Evolutionary conservation across 2,888 invertebrate genomes (phyloP).

Genomic region (Slavum lentiscoides): DNA sequence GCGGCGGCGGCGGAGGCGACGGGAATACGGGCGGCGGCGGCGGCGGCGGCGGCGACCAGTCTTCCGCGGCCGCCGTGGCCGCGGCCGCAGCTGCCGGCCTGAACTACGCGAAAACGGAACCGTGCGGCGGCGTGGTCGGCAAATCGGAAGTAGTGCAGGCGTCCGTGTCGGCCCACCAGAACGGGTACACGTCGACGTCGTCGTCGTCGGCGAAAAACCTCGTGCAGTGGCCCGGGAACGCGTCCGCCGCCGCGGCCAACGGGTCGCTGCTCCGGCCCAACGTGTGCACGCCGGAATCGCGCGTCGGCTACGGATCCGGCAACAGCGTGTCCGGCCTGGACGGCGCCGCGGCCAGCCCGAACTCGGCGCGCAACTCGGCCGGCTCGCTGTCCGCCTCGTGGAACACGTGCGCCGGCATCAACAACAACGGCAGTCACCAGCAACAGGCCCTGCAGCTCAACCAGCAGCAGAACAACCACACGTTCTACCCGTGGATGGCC

Average conservation of each 20-base stretch:
- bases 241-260: constrained; percentile 68
- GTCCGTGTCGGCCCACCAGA: constrained; percentile 59
- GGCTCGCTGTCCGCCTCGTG: constrained; percentile 66
- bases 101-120: constrained; percentile 58
- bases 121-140: constrained; percentile 56
- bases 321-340: constrained; percentile 81
- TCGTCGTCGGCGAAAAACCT: constrained; percentile 58
- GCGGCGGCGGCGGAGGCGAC: constrained; percentile 70
- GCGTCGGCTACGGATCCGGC: constrained; percentile 77
- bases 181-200: constrained; percentile 67
- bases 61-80: constrained; percentile 70
- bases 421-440: constrained; percentile 74
- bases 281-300: constrained; percentile 86
- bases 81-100: constrained; percentile 65
- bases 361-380: constrained; percentile 63
- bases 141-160: constrained; percentile 53
- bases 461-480: constrained; percentile 83
- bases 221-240: constrained; percentile 72
- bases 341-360: constrained; percentile 75
- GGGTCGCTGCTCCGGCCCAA: constrained; percentile 76
- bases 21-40: constrained; percentile 70
- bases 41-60: constrained; percentile 76
- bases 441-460: constrained; percentile 78
- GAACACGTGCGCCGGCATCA: constrained; percentile 81
- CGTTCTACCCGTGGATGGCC: constrained; percentile 98